Base-by-base conservation (phyloP, 2,113 vertebrate genomes). In the Zosterops hypoxanthus region DNA sequence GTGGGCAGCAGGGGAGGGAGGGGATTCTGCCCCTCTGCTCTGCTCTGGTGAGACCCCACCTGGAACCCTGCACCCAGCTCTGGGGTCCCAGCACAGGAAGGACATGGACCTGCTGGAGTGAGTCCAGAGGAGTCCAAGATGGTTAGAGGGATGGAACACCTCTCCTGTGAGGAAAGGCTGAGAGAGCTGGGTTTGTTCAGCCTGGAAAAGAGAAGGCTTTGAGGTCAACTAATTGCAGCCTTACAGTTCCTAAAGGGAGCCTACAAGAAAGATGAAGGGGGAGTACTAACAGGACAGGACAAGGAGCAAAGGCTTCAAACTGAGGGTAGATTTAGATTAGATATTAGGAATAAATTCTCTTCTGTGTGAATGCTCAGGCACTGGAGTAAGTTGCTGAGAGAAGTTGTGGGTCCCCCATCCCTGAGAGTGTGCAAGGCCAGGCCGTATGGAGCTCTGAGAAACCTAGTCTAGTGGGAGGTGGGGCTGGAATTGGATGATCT, bases 81-180 rank as follows among this genome's bases (percentile, higher is more conserved):
- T 44, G 53, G 50, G 17, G 3, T 21, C 31, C 25, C 53, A 36
- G 34, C 31, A 50, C 25, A 50, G 53, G 53, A 6, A 17, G 12
- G 26, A 87, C 8, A 14, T 4, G 41, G 41, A 42, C 2, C 19
- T 24, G 19, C 4, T 1, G 9, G 24, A 31, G 11, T 2, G 25
- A 21, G 46, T n/a, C 20, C 41, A 31, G 29, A 55, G 19, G 2
- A 79, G 20, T 10, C 4, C 5, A n/a, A 46, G 25, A 24, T 41
- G 12, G 56, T 14, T 3, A 79, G 47, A 70, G 56, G 15, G 15
- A 16, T n/a, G 4, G 20, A 46, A 15, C 15, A 63, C 4, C 12
- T 46, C 33, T 86, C 14, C 23, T 46, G 10, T 16, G 13, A 47
- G 3, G 9, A 61, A 69, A 46, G 8, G 36, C 53, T 76, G 31